Percentiles rank a stretch among this genome's conserved stretches.
Evolutionary conservation across 2,797 vertebrate species (phyloP).

Genomic region (Oreortyx pictus): DNA sequence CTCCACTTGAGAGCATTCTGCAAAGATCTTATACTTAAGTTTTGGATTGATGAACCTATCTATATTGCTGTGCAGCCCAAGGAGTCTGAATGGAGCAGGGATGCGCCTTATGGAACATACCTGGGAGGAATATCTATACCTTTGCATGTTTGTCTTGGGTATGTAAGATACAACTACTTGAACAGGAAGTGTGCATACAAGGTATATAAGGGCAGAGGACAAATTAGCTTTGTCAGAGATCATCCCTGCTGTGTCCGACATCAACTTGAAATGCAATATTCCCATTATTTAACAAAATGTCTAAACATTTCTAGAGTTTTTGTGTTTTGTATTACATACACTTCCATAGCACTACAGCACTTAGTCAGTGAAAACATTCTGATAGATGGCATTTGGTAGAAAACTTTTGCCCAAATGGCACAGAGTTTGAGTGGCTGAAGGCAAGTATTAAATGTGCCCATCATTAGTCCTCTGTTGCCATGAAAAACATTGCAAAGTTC

Average conservation of each 20-base stretch:
- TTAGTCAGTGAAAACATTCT: neutral
- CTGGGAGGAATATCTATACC: neutral
- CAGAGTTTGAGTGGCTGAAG: neutral
- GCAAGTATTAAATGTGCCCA: neutral
- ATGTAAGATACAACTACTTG: neutral
- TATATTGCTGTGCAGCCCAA: neutral
- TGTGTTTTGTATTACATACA: neutral
- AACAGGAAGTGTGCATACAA: neutral
- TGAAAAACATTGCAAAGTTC: neutral
- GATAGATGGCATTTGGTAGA: neutral
- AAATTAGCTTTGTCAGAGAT: neutral
- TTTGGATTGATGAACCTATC: neutral
- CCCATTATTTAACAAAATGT: neutral
- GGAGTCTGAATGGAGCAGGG: neutral
- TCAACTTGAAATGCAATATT: neutral
- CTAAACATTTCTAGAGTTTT: neutral
- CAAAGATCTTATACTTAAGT: neutral
- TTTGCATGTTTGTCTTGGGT: neutral
- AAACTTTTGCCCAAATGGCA: neutral
- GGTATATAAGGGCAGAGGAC: neutral
- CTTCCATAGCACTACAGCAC: neutral
- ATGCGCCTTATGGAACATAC: neutral
- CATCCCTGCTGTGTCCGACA: neutral
- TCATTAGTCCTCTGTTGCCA: neutral
- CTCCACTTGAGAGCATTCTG: neutral